Conservation (phyloP, 2,888 invertebrate genomes). For the Strigamia transsilvanica region DNA sequence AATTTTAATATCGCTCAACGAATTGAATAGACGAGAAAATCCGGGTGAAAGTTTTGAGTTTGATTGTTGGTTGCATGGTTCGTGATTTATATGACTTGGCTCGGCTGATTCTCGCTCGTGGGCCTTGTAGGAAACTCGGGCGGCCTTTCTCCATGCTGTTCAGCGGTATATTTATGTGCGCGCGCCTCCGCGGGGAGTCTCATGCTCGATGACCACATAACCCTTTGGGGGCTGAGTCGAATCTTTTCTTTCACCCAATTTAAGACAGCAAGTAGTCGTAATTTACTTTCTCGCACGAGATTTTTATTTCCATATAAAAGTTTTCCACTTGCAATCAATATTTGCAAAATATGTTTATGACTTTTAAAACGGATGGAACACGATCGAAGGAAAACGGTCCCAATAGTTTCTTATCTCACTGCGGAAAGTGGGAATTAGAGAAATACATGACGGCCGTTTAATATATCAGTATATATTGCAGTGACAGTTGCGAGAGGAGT, state of each 20-base stretch:
- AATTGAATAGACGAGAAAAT: slow-evolving; percentile 26
- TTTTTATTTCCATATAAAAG: slow-evolving; percentile 27
- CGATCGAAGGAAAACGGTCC: background rate
- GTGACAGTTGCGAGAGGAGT: slow-evolving; percentile 8
- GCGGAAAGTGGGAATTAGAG: slow-evolving; percentile 6
- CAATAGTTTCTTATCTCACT: background rate
- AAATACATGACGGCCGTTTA: slow-evolving; percentile 1
- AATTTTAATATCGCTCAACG: slow-evolving; percentile 16
- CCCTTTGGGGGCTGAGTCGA: slow-evolving; percentile 47
- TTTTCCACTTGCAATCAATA: slow-evolving; percentile 26
- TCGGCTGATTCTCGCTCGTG: slow-evolving; percentile 48
- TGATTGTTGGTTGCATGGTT: slow-evolving; percentile 37
- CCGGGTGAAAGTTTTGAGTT: slow-evolving; percentile 31
- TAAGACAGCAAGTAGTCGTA: slow-evolving; percentile 30
- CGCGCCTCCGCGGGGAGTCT: slow-evolving; percentile 50
- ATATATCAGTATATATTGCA: slow-evolving; percentile 18
- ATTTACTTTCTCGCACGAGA: slow-evolving; percentile 33
- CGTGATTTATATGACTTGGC: slow-evolving; percentile 46
- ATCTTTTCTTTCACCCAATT: slow-evolving; percentile 48
- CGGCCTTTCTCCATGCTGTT: slow-evolving; percentile 51
- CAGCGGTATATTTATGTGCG: slow-evolving; percentile 51
- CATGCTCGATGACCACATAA: slow-evolving; percentile 47
- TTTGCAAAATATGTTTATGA: background rate
- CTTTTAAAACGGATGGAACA: background rate
- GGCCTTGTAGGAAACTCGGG: slow-evolving; percentile 46